Base-by-base conservation (phyloP, 2,888 invertebrate species). In the Drosophila hamatofila region DNA sequence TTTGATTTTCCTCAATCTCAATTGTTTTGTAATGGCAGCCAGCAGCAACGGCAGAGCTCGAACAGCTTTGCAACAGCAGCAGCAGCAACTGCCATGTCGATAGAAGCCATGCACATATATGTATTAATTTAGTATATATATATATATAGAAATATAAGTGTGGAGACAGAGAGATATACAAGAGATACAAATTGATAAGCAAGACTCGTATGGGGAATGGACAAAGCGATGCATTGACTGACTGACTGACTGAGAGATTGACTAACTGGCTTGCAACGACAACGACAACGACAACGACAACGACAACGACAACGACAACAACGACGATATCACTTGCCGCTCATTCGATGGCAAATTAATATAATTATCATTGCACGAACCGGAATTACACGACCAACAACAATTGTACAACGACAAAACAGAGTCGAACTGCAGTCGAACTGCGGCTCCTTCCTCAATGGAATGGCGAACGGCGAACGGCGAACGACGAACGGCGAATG, bases 291-390 rank as follows among this genome's bases (percentile, higher is more conserved):
- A 39, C n/a, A 39, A 37, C 37, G n/a, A n/a, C n/a, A 7, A 37
- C 37, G 2, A 37, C 37, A 16, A 37, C 64, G 54, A 49, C 68
- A 52, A 64, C 67, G 58, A 59, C 76, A 56, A 62, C 67, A 60
- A 60, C 75, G 59, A 71, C 80, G 60, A 77, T 84, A 84, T 81
- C 81, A 78, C 80, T 78, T 84, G 84, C 66, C 76, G 88, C 88
- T 73, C 84, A 89, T 80, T 82, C 82, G 80, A 83, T 82, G 83
- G 80, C 75, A 89, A 89, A 89, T 89, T 89, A 85, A 89, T 89
- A 85, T 90, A 90, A 89, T 89, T 89, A 90, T 87, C 90, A 79
- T 83, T 81, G 88, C 85, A 88, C 84, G 89, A 85, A 88, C 87
- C 89, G 88, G 88, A 88, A 87, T 88, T 83, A 78, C 85, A 79